Evolutionary conservation across 2,113 vertebrate genomes (phyloP).

Genomic region (Hipposideros armiger): DNA sequence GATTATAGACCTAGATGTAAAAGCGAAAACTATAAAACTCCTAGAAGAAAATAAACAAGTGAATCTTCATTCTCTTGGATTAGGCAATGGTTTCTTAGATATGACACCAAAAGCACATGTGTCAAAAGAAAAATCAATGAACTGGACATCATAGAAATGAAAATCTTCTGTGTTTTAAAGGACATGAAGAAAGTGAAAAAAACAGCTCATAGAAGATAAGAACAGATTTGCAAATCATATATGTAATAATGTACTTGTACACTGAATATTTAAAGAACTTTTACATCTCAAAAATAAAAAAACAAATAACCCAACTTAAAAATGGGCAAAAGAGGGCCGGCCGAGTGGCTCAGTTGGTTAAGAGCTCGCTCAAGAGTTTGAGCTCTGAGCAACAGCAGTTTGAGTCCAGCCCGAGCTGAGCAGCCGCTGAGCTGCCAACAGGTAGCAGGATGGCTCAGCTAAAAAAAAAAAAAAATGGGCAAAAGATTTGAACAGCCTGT

Average conservation of each 20-base stretch:
- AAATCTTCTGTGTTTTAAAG: neutral
- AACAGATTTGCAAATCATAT: neutral
- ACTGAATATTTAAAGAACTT: neutral
- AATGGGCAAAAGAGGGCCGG: too few relatives aligned
- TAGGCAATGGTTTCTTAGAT: neutral
- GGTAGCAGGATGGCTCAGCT: too few relatives aligned
- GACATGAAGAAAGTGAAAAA: neutral
- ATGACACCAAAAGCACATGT: neutral
- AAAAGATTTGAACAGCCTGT: neutral
- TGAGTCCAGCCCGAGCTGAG: too few relatives aligned
- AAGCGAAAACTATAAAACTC: neutral
- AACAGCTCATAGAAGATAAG: neutral
- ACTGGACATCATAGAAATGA: neutral
- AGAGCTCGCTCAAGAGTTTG: too few relatives aligned
- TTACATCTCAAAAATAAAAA: neutral
- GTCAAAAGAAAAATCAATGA: neutral
- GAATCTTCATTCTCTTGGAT: neutral
- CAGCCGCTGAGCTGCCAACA: too few relatives aligned
- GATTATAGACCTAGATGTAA: neutral
- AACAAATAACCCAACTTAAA: neutral
- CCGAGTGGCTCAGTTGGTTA: too few relatives aligned
- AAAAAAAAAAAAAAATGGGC: neutral
- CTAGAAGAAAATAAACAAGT: neutral
- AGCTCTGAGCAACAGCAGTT: too few relatives aligned
- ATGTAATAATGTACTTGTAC: neutral